Base-by-base conservation (phyloP, 1,140 invertebrate species). In the Heterodera carotae region DNA sequence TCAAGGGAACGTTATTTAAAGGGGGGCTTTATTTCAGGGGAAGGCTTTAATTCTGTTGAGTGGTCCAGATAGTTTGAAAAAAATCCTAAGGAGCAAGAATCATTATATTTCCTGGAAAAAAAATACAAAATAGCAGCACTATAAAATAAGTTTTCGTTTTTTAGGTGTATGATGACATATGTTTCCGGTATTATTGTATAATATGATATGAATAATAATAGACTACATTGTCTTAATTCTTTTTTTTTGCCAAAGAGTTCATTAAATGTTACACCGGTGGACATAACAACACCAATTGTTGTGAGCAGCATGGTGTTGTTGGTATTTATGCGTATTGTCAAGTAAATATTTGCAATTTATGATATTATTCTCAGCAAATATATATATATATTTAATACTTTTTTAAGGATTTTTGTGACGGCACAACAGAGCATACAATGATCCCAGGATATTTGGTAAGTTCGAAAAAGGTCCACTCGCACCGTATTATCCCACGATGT, bases 231-330 rank as follows among this genome's bases (percentile, higher is more conserved):
- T n/a, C n/a, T n/a, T 2, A 68, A n/a, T 69, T 31, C 25, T 69
- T 34, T 8, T 15, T 70, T 70, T 18, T 53, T 31, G 22, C 3
- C 39, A 31, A 71, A 71, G 48, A 56, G 27, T 74, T 74, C 36
- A 74, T 74, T 36, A 62, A 59, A 6, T 74, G 71, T 8, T 74
- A 74, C 27, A 34, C 71, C 34, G 71, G 71, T 8, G 71, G 71
- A 12, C 59, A 74, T 25, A 74, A 74, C 43, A 74, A 74, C 64
- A 74, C 71, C 31, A 34, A 74, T 6, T 74, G 71, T 29, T 74
- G 71, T 34, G 71, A 34, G 7, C 8, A 74, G 0, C 71, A 74
- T 25, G 71, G 71, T 7, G 71, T 74, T 56, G 71, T 74, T 36
- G 71, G 71, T 10, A 62, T 74, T 60, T 74, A 74, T 60, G 71